Evolutionary conservation across 2,888 invertebrate genomes (phyloP).

Genomic region (Leptopilina syphax): DNA sequence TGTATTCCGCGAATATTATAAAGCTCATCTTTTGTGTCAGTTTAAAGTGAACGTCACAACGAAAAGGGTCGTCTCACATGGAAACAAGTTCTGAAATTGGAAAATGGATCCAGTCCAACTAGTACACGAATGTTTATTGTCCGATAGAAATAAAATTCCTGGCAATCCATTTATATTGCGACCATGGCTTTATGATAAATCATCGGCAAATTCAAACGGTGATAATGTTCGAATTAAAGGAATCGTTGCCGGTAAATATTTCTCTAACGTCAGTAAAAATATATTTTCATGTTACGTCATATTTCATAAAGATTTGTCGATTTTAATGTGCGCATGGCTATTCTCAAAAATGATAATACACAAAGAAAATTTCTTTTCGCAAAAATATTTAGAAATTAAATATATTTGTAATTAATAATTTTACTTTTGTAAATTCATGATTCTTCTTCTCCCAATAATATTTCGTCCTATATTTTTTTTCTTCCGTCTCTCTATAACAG

Average conservation of each 20-base stretch:
- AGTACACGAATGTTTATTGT: conserved; percentile 12
- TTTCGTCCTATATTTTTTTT: background rate
- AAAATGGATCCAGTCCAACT: conserved; percentile 19
- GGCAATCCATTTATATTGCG: conserved; percentile 11
- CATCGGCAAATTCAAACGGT: background rate
- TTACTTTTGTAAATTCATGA: background rate
- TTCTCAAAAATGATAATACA: background rate
- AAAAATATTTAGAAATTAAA: background rate
- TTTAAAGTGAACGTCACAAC: background rate
- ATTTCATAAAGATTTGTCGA: background rate
- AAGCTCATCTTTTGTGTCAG: background rate
- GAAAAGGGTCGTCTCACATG: background rate
- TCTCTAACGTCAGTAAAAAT: background rate
- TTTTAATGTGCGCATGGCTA: conserved; percentile 5
- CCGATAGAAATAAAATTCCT: background rate
- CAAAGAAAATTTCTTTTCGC: background rate
- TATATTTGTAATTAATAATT: background rate
- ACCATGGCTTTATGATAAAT: conserved; percentile 18
- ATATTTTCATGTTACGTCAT: background rate
- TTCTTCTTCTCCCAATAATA: too few relatives aligned
- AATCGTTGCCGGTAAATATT: conserved; percentile 12
- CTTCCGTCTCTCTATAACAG: too few relatives aligned
- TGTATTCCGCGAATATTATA: background rate
- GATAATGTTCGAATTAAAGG: conserved; percentile 15
- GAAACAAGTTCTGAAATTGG: background rate